Conservation (phyloP, 2,113 vertebrate species). For the Solenodon paradoxus region DNA sequence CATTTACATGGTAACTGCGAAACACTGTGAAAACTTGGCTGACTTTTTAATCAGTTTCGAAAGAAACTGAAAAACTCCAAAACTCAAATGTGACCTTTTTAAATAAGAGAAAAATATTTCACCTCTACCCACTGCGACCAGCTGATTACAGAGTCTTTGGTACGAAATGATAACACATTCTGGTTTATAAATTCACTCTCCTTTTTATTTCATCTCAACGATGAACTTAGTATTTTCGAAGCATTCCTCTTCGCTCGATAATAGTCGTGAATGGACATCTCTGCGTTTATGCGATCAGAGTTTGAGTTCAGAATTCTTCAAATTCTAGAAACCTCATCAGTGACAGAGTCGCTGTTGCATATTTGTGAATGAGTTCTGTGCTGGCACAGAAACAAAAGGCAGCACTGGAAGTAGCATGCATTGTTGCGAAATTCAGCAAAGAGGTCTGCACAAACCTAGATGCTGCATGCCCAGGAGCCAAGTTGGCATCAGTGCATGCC, state of each 20-base stretch:
- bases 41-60: constrained; percentile 7
- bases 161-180: neutral
- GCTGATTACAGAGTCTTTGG: neutral
- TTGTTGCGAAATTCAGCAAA: neutral
- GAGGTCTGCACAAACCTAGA: constrained; percentile 72
- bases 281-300: neutral
- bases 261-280: neutral
- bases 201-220: neutral
- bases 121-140: neutral
- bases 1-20: neutral
- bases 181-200: neutral
- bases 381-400: constrained; percentile 46
- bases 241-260: neutral
- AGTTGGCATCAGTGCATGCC: constrained; percentile 82
- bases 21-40: neutral
- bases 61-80: neutral
- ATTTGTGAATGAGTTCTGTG: constrained; percentile 49
- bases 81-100: constrained; percentile 34
- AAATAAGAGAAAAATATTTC: neutral
- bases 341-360: neutral
- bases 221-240: neutral
- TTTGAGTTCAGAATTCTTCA: neutral
- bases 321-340: neutral
- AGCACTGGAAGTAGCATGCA: constrained; percentile 64
- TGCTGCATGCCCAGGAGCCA: constrained; percentile 78